Evolutionary conservation across 2,888 invertebrate genomes (phyloP), one percentile per base, ranked within the genome.

Genomic region (Pseudococcus longispinus): DNA sequence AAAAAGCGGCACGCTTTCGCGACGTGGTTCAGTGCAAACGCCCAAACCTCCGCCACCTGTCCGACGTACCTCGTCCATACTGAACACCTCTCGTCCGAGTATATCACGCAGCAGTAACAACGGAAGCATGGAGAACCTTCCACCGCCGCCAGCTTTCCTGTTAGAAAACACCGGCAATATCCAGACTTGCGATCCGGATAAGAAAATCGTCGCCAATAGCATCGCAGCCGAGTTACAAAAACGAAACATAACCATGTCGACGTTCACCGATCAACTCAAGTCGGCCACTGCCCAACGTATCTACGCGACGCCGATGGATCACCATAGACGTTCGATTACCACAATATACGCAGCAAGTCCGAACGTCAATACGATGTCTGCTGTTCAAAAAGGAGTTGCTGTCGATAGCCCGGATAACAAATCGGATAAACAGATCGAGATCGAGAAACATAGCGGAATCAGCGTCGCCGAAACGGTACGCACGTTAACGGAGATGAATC

Each of bases 391-490:
- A 55, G 42, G 77, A 74, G 0, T 87, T 74, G 55, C 4, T 26
- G 42, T n/a, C 46, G 82, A 13, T n/a, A 6, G 4, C 18, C 15
- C n/a, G 51, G 85, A 23, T 11, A 70, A 85, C 18, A 84, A 87
- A 55, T 55, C 85, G 44, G 85, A 80, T n/a, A 80, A 82, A n/a
- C 80, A 85, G 44, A 85, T 87, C 70, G 87, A 87, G 29, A 85
- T 85, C 42, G 85, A 87, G 46, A 65, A 82, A 80, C 85, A 83
- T 29, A 87, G 87, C 88, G 88, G 89, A 11, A 88, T 89, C 65
- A 89, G 88, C 88, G 96, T 97, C 23, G 96, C 96, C 0, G 96
- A 96, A 91, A 96, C 96, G 0, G 95, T 96, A 9, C 95, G 96
- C 90, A 96, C 95, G 70, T 91, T 97, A 87, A 96, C 96, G 0